Evolutionary conservation across 2,888 invertebrate genomes (phyloP).

Genomic region (Pinctada fucata): DNA sequence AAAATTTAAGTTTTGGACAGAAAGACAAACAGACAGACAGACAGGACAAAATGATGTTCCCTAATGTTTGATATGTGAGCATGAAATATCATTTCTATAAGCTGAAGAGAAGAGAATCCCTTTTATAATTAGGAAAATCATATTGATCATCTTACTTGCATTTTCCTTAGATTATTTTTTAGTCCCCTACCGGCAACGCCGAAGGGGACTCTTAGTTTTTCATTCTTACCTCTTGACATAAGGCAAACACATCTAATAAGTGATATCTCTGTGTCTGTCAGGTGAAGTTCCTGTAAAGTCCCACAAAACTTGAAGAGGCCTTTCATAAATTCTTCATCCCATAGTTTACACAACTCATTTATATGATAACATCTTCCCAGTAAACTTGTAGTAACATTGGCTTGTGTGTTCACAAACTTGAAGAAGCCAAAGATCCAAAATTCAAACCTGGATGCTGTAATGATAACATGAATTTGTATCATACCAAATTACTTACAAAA

Average conservation of each 20-base stretch:
- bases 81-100: no score
- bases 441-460: conserved; percentile 70
- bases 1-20: no score
- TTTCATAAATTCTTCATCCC: conserved; percentile 57
- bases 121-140: no score
- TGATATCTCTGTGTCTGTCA: conserved; percentile 54
- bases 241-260: conserved; percentile 59
- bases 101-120: no score
- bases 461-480: conserved; percentile 2
- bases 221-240: conserved; percentile 57
- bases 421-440: conserved; percentile 67
- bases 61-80: no score
- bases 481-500: no score
- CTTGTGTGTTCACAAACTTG: conserved; percentile 61
- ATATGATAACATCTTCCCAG: conserved; percentile 55
- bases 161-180: no score
- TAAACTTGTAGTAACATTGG: conserved; percentile 56
- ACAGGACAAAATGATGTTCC: no score
- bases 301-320: conserved; percentile 53
- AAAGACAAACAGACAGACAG: no score
- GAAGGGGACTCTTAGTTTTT: no score
- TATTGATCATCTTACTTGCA: no score
- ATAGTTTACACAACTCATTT: conserved; percentile 55
- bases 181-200: no score
- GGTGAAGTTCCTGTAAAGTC: conserved; percentile 51